Percentiles rank a stretch among this genome's conserved stretches.
Evolutionary conservation across 2,888 invertebrate species (phyloP).

Genomic region (Adineta ricciae): DNA sequence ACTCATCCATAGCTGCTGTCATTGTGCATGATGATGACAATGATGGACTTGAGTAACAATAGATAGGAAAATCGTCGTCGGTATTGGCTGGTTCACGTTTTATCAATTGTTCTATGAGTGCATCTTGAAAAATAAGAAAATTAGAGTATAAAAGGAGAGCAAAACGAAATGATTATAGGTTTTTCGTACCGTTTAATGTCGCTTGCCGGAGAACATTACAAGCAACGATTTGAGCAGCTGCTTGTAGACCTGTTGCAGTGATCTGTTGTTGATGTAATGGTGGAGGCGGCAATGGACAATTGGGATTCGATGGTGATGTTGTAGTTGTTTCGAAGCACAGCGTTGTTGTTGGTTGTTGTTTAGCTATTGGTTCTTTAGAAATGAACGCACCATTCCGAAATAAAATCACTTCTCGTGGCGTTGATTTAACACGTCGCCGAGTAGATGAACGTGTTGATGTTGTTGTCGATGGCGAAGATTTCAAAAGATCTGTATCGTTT

Average conservation of each 20-base stretch:
- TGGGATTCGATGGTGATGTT: neutral
- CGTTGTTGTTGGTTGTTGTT: neutral
- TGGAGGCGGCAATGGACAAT: neutral
- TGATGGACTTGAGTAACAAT: neutral
- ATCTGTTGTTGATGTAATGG: neutral
- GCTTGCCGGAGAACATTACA: constrained; percentile 11
- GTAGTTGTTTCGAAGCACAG: neutral
- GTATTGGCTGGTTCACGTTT: neutral
- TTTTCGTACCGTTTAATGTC: neutral
- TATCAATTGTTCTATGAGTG: constrained; percentile 12
- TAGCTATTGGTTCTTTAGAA: neutral
- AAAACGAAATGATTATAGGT: too few relatives aligned
- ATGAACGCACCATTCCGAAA: constrained; percentile 14
- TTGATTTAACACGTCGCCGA: neutral
- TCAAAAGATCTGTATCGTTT: neutral
- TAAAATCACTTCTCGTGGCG: constrained; percentile 14
- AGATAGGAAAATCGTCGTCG: neutral
- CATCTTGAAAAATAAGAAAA: neutral
- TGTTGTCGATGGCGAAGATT: neutral
- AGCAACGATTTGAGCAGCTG: constrained; percentile 14
- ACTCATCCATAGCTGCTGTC: neutral
- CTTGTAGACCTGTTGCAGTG: constrained; percentile 6
- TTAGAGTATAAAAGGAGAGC: too few relatives aligned
- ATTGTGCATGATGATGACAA: neutral
- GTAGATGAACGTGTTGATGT: neutral